Conservation (phyloP, 2,113 vertebrate genomes). For the Synchiropus splendidus region DNA sequence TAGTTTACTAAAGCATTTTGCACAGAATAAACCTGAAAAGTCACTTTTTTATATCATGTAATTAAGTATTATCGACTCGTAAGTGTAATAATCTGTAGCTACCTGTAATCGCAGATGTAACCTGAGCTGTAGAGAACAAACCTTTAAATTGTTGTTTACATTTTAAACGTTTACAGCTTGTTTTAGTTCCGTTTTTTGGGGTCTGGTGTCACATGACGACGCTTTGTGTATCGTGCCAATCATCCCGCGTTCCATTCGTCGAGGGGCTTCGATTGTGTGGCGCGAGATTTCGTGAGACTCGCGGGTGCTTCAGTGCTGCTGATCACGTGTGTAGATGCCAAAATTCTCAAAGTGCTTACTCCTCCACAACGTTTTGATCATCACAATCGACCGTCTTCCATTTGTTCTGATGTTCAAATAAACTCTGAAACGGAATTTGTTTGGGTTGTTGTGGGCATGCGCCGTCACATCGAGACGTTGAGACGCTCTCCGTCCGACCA, state of each 20-base stretch:
- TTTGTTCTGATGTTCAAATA: constrained; percentile 45
- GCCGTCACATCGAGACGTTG: too few species aligned
- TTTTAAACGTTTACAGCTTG: constrained; percentile 4
- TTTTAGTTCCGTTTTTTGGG: constrained; percentile 33
- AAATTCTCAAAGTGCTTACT: constrained; percentile 31
- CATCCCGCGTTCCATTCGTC: constrained; percentile 44
- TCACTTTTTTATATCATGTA: constrained; percentile 68
- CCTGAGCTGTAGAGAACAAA: constrained; percentile 25
- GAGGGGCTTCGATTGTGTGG: too few species aligned
- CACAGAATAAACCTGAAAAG: constrained; percentile 66
- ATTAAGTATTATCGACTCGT: constrained; percentile 64
- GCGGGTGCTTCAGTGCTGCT: too few species aligned
- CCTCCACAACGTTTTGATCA: background rate
- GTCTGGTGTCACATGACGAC: too few species aligned
- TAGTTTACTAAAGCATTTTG: constrained; percentile 81
- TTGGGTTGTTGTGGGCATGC: background rate
- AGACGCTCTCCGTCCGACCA: too few species aligned
- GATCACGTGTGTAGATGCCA: constrained; percentile 47
- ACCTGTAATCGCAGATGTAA: background rate
- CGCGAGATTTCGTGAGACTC: too few species aligned
- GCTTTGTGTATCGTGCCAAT: constrained; percentile 37
- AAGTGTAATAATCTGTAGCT: constrained; percentile 56
- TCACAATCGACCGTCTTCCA: constrained; percentile 5
- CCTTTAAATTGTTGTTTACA: constrained; percentile 60
- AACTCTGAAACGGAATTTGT: constrained; percentile 24